Base-by-base conservation (phyloP, 2,113 vertebrate genomes). In the Equus przewalskii region DNA sequence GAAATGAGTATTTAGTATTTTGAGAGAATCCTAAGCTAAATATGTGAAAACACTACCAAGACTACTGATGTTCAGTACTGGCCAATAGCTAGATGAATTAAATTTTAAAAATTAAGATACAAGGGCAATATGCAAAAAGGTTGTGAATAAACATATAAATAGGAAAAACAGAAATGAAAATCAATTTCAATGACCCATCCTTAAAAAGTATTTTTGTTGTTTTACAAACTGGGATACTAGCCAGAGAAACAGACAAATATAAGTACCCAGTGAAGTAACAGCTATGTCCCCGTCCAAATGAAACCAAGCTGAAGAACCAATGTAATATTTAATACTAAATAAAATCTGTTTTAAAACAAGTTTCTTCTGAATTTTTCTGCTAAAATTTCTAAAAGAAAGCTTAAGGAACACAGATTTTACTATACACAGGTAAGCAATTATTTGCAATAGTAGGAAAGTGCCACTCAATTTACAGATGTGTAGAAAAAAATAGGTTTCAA, bases 1-100 rank as follows among this genome's bases (percentile, higher is more conserved):
- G 91, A 98, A 94, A 30, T 91, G 80, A 81, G 26, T 54, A 89
- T 60, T 88, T 91, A 58, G 30, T 83, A 94, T 92, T 92, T 62
- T 79, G 19, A 83, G 56, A 80, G 72, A 92, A 46, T 14, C 13
- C 84, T 88, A 95, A 86, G 76, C 72, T 91, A 94, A 95, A n/a
- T 58, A 94, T 54, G 56, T 93, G 46, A 81, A 91, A 95, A 85
- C 24, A 92, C 24, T 69, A 83, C 36, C 30, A 70, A 97, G n/a
- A 65, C 26, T 70, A 75, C 5, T 75, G 18, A 58, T 76, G 26
- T 64, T 94, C 33, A 92, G 83, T 60, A 78, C 4, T 85, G 73
- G 28, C n/a, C 75, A 56, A 16, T 4, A 64, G 24, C 10, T 41
- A 78, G 54, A 46, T 41, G 69, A 93, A 93, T 75, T 83, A 75